A percentile compares a stretch with the other conserved stretches of the same genome.
These are phyloP conservation scores for Procavia capensis DNA, from an alignment of 2,113 vertebrate species.

Conservation along the genomic window DNA sequence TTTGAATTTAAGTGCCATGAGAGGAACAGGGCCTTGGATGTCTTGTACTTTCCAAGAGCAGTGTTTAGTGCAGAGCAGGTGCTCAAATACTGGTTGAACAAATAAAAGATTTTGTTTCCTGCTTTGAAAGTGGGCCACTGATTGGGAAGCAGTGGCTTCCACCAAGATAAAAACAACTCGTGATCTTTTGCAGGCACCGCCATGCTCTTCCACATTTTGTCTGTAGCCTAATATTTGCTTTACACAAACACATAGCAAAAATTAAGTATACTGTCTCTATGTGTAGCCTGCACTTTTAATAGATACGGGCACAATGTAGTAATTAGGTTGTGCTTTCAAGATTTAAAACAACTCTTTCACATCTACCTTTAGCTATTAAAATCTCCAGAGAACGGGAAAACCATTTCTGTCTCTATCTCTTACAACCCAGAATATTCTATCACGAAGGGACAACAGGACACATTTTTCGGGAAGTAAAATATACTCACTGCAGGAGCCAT, in stretches of 20 bases:
- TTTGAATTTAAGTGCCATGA: not conserved
- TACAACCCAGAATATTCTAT: constrained; percentile 37
- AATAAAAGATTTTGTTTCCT: constrained; percentile 34
- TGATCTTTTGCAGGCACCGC: not conserved
- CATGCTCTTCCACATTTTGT: not conserved
- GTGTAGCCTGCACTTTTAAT: not conserved
- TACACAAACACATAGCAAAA: not conserved
- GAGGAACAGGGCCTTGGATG: not conserved
- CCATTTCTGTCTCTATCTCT: constrained; percentile 45
- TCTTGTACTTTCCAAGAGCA: not conserved
- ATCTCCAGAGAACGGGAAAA: not conserved
- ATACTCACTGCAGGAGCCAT: constrained; percentile 94
- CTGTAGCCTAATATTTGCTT: constrained; percentile 22
- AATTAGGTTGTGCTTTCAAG: constrained; percentile 52
- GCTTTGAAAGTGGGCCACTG: not conserved
- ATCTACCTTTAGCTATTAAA: constrained; percentile 38
- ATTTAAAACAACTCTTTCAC: constrained; percentile 57
- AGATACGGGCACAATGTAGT: not conserved
- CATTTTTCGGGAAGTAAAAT: constrained; percentile 25
- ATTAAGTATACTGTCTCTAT: not conserved
- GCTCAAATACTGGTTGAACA: not conserved
- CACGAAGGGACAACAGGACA: not conserved
- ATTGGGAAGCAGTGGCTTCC: not conserved
- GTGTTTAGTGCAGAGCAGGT: not conserved
- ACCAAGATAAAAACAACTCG: not conserved